Evolutionary conservation across 1,140 invertebrate genomes (phyloP), one percentile per base, ranked within the genome.

Genomic region (Drosophila equinoxialis): DNA sequence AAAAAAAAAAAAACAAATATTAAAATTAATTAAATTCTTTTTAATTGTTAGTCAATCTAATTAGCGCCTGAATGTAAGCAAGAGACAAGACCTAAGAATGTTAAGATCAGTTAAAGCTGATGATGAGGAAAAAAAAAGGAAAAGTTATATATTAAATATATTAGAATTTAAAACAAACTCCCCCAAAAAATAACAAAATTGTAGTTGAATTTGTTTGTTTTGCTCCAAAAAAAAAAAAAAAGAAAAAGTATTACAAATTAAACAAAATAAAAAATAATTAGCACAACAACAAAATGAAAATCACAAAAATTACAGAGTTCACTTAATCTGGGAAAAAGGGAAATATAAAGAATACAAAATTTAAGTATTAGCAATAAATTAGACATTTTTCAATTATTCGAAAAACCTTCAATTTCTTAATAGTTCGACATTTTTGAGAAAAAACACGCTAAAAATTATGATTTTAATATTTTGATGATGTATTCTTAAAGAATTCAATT

Each of bases 21-120:
- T 17, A 48, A 8, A 6, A 20, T 7, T 4, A 51, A 51, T 20
- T 23, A 20, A 51, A 83, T 42, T 69, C 60, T 77, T 78, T 80
- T 71, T 83, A 87, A 89, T 83, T 86, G 76, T 80, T 87, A 87
- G 84, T 87, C 84, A 80, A 87, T 66, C 77, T 82, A 81, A 80
- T 67, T 68, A 77, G 62, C 63, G 69, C 45, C 45, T 51, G 45
- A 51, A 51, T 51, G 45, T 51, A 51, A 51, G 45, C 69, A 74
- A 74, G 42, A 80, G 7, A 71, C 51, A 71, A 78, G 54, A 81
- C 84, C 84, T 89, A 87, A 87, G 84, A 84, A 86, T 66, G 79
- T 87, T 87, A 86, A 87, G 17, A 79, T 60, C 14, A 58, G 30
- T 30, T 30, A 8, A 37, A 62, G 23, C 42, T 35, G 39, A 62